Evolutionary conservation across 2,113 vertebrate species (phyloP), one percentile per base, ranked within the genome.

Genomic region (Coracopsis vasa): DNA sequence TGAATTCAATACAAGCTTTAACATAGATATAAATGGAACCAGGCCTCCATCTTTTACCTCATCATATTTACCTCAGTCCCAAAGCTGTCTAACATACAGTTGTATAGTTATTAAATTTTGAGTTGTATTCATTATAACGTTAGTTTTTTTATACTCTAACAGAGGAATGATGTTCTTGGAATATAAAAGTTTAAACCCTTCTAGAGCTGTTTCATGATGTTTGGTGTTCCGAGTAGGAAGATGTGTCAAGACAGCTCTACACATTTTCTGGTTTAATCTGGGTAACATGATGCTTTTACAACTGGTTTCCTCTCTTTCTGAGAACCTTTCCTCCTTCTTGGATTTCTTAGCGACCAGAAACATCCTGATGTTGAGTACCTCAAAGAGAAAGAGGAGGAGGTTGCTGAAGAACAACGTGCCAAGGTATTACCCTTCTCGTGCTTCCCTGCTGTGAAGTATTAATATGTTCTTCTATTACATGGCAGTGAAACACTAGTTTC

Each of bases 331-430:
- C 14, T 79, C 42, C 16, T 95, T 80, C 28, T 75, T 88, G 15
- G 29, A 74, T 86, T 90, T 16, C 71, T n/a, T 69, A 98, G 98
- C 41, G 83, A 83, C 60, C 92, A 93, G 86, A 97, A 92, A 82
- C 60, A 82, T 51, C 81, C 75, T 45, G 96, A 97, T 18, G 29
- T 87, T 64, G 90, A 96, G 13, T 96, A 94, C 11, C 80, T 98
- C 72, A 97, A 66, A n/a, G 95, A 97, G 75, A 97, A 97, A 65
- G 98, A 98, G 44, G 97, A 97, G 61, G 98, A 99, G 92, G 96
- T 99, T 47, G 95, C 97, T 48, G 98, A 98, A 73, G 98, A 99
- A 88, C 97, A 97, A 94, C 93, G 95, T 70, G 98, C 98, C 65
- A 99, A 98, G 98, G 99, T 99, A 24, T 77, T 33, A 33, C 35